Evolutionary conservation across 2,888 invertebrate genomes (phyloP), one percentile per base, ranked within the genome.

Genomic region (Gonocerus acuteangulatus): DNA sequence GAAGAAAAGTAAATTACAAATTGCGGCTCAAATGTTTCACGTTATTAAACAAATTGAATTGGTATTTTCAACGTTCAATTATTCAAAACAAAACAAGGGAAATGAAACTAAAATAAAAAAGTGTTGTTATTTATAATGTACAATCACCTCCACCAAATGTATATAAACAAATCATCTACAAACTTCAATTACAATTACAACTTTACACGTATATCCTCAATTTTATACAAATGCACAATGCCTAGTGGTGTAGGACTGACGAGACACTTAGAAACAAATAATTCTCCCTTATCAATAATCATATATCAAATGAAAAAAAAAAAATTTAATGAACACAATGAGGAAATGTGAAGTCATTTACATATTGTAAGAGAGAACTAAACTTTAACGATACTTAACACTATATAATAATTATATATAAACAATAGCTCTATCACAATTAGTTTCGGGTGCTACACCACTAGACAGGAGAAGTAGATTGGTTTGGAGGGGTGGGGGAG

Each of bases 111-210:
- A 47, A 21, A 56, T n/a, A 44, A 42, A 60, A 39, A 51, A 39
- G 23, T 48, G 56, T 22, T 42, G 60, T 57, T 62, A 60, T 64
- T 62, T 62, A 64, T 65, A 62, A 65, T 65, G 59, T 65, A 65
- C 64, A 64, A 52, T 62, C 59, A 64, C 64, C 64, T 65, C 64
- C 64, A 65, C 64, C 64, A 60, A 65, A 64, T 56, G 36, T 56
- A 52, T 62, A 65, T 62, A 56, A 65, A 65, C 64, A 62, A 65
- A 60, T 64, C 64, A 64, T 65, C 64, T 65, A 65, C 64, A 65
- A 62, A 58, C 39, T 36, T 60, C 60, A 60, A 60, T 48, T 60
- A 49, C 42, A 60, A 57, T 57, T 56, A 56, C 56, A 56, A 44
- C 44, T 57, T 57, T 57, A 57, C 57, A 57, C 57, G 57, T 57